phyloP scores from a whole-genome alignment of 2,113 vertebrate species.

The Paratilapia polleni region DNA sequence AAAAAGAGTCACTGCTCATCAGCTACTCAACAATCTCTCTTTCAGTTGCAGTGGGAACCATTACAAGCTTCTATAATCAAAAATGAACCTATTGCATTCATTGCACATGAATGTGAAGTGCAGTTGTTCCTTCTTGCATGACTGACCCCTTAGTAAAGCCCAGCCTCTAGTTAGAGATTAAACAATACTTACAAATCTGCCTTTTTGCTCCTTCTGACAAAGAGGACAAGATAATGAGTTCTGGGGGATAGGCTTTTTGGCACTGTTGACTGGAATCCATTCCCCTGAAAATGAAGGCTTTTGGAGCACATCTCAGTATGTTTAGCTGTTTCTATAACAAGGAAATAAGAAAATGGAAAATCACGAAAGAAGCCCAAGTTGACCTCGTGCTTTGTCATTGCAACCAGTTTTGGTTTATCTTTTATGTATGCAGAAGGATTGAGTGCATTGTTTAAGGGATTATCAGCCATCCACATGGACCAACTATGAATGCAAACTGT shows the following conservation, averaged over 20 bases:
- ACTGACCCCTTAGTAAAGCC: conserved; percentile 43
- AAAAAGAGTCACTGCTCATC: conserved; percentile 33
- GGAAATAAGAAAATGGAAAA: conserved; percentile 33
- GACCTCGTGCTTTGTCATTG: conserved; percentile 58
- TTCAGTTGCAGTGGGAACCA: neutral
- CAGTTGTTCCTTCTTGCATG: conserved; percentile 4
- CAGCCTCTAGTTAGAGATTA: conserved; percentile 38
- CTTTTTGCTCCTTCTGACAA: conserved; percentile 50
- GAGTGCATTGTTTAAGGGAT: conserved; percentile 62
- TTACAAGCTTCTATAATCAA: neutral
- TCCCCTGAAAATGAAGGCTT: conserved; percentile 40
- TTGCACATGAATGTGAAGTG: conserved; percentile 27
- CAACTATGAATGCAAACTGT: conserved; percentile 50
- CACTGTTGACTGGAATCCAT: conserved; percentile 30
- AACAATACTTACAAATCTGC: conserved; percentile 39
- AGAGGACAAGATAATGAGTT: conserved; percentile 64
- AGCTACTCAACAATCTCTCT: conserved; percentile 4
- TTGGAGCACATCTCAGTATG: conserved; percentile 27
- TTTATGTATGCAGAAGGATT: conserved; percentile 47
- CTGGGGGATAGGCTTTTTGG: conserved; percentile 40
- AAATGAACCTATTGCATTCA: conserved; percentile 28
- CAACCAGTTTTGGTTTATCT: conserved; percentile 58
- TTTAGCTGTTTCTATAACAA: too few relatives aligned
- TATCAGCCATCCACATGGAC: conserved; percentile 54
- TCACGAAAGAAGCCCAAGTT: conserved; percentile 29